A percentile compares a stretch with the other conserved stretches of the same genome.
Conservation (phyloP, 2,113 vertebrate genomes). For the Ibidorhyncha struthersii region DNA sequence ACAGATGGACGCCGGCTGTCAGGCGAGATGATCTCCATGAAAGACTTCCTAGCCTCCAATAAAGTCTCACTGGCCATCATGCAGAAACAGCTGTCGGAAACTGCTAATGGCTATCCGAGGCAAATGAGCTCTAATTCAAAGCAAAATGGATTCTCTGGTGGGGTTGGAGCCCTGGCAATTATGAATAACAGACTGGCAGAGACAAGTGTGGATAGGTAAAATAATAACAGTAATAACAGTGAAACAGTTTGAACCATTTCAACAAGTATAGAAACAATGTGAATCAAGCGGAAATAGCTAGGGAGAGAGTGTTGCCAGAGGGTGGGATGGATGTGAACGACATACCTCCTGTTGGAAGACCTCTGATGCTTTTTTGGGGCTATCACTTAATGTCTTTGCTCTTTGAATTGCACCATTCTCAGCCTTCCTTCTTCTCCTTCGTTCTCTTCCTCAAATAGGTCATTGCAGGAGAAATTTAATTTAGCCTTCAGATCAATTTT, state of each 20-base stretch:
- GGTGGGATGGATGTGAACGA: not conserved
- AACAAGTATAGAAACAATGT: not conserved
- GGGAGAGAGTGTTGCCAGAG: not conserved
- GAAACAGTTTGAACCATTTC: not conserved
- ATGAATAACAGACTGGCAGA: conserved; percentile 97
- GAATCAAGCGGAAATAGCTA: not conserved
- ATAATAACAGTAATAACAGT: not conserved
- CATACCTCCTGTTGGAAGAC: not conserved
- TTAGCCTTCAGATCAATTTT: not conserved
- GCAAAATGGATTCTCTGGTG: conserved; percentile 90
- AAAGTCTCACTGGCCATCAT: conserved; percentile 93
- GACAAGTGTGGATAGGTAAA: conserved; percentile 91
- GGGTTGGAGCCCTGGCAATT: conserved; percentile 92
- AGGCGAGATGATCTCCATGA: conserved; percentile 96
- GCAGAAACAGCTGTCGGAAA: conserved; percentile 94
- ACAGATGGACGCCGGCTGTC: conserved; percentile 88
- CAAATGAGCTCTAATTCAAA: conserved; percentile 72
- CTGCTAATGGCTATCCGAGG: conserved; percentile 85
- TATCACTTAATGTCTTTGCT: not conserved
- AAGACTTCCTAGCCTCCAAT: conserved; percentile 90
- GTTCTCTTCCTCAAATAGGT: not conserved
- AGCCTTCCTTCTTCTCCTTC: not conserved
- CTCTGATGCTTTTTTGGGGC: not conserved
- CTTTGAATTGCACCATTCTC: not conserved
- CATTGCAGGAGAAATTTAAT: not conserved